Evolutionary conservation across 1,140 invertebrate genomes (phyloP), one percentile per base, ranked within the genome.

Genomic region (Cepaea nemoralis): DNA sequence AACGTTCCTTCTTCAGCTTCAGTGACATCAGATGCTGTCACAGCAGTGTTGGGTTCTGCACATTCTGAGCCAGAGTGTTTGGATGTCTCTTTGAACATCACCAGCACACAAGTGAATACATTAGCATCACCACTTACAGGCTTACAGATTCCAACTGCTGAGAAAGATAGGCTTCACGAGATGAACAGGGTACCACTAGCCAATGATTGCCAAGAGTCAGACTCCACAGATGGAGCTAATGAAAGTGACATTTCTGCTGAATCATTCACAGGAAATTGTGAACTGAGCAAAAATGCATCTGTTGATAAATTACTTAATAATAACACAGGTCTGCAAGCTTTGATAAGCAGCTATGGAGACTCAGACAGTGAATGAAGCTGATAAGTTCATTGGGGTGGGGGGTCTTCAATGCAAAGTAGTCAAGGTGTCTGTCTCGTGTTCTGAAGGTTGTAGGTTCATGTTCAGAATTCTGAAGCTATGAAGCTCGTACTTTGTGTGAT

Each of bases 341-440:
- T 75, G n/a, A 50, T 50, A 1, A 50, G 40, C 31, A 75, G 42
- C 42, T 75, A 75, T 27, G 24, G n/a, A 48, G 48, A 55, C 40
- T 75, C 73, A 50, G 73, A 75, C 31, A 75, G 73, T 75, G 45
- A 75, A 22, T 75, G 1, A 6, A 40, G 69, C 27, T 63, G n/a
- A 31, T 63, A 63, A 31, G n/a, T n/a, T n/a, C n/a, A n/a, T n/a
- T n/a, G n/a, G n/a, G n/a, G n/a, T n/a, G n/a, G n/a, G n/a, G n/a
- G n/a, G n/a, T n/a, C n/a, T n/a, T n/a, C n/a, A n/a, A n/a, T n/a
- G n/a, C n/a, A n/a, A n/a, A n/a, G n/a, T n/a, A n/a, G n/a, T n/a
- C n/a, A n/a, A n/a, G n/a, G n/a, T n/a, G n/a, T n/a, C n/a, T n/a
- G n/a, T n/a, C n/a, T n/a, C n/a, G n/a, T n/a, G n/a, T n/a, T n/a